Percentiles rank a stretch among this genome's conserved stretches.
These are phyloP conservation scores for Meiosimyza decipiens DNA, from an alignment of 2,888 invertebrate species.

Conservation along the genomic window DNA sequence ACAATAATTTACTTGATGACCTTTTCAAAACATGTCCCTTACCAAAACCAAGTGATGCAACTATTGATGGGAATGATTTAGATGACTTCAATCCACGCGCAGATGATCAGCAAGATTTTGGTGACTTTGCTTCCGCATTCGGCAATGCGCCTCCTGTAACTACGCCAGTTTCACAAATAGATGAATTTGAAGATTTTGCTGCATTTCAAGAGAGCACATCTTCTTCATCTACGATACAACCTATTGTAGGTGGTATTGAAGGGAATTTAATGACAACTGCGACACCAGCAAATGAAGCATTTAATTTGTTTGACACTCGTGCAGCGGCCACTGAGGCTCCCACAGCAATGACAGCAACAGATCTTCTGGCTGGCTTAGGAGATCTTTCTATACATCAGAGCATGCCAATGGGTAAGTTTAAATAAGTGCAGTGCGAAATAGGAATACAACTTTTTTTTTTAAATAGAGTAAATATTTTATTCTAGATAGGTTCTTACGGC, in stretches of 20 bases:
- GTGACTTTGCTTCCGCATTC: conserved; percentile 82
- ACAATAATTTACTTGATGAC: conserved; percentile 70
- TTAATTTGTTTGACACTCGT: conserved; percentile 57
- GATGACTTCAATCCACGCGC: conserved; percentile 67
- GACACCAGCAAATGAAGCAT: conserved; percentile 56
- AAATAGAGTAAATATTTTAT: background rate
- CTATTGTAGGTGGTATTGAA: conserved; percentile 47
- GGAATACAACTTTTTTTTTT: background rate
- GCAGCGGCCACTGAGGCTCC: conserved; percentile 42
- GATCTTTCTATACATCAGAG: conserved; percentile 65
- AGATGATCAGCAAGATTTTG: conserved; percentile 74
- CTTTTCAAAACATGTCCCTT: conserved; percentile 70
- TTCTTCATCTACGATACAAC: conserved; percentile 26
- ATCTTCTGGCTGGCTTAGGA: conserved; percentile 69
- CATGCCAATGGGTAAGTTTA: conserved; percentile 65
- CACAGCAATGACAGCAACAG: conserved; percentile 55
- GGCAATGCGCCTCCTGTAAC: conserved; percentile 54
- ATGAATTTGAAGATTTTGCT: conserved; percentile 86
- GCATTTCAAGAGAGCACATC: conserved; percentile 71
- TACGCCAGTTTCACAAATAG: conserved; percentile 58
- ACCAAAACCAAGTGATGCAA: conserved; percentile 47
- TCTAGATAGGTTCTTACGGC: background rate
- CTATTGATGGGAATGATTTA: conserved; percentile 67
- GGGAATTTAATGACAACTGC: conserved; percentile 52
- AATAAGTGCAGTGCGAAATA: background rate